These are phyloP conservation scores for Dicrostonyx torquatus DNA, from an alignment of 2,797 vertebrate species.

Conservation along the genomic window DNA sequence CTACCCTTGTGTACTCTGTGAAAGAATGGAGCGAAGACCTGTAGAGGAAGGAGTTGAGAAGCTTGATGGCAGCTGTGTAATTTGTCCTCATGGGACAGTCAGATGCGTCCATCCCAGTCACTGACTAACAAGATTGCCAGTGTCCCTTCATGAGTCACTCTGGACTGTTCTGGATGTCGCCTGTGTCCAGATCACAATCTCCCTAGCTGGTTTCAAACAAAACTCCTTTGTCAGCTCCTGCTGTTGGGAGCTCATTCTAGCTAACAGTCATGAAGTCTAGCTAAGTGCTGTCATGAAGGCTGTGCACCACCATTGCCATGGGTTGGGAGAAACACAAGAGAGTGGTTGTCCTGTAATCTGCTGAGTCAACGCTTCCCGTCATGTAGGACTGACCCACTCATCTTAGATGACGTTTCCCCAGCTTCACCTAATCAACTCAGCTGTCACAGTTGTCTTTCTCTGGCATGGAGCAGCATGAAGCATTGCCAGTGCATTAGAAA, in stretches of 20 bases:
- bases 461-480: not conserved
- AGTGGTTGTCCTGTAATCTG: not conserved
- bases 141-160: not conserved
- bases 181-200: not conserved
- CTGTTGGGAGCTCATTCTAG: not conserved
- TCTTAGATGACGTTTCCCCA: not conserved
- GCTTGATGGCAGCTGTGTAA: not conserved
- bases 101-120: not conserved
- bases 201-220: not conserved
- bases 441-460: not conserved
- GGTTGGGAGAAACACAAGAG: not conserved
- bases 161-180: not conserved
- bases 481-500: not conserved
- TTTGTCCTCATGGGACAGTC: rapidly evolving
- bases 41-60: not conserved
- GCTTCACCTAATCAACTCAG: not conserved
- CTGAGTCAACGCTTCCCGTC: not conserved
- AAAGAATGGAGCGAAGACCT: not conserved
- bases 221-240: not conserved
- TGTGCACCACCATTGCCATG: not conserved
- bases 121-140: not conserved
- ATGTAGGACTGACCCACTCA: not conserved
- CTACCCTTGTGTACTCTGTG: not conserved
- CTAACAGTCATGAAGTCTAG: too few relatives aligned
- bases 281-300: rapidly evolving